Evolutionary conservation across 2,888 invertebrate species (phyloP), one percentile per base, ranked within the genome.

Genomic region (Brachylomia viminalis): DNA sequence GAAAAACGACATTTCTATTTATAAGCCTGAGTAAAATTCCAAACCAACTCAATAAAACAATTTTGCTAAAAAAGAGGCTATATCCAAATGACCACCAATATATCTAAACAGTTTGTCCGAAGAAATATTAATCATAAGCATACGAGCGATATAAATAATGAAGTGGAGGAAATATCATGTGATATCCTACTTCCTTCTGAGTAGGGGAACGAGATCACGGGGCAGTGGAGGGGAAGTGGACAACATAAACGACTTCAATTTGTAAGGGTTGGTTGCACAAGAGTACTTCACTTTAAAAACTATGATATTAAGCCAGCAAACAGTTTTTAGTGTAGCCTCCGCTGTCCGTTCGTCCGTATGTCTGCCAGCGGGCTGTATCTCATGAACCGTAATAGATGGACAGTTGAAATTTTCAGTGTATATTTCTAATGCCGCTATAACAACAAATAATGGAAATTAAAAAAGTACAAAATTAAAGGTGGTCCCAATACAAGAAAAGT

Each of bases 81-180:
- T 33, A 65, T 8, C 52, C 11, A 68, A 74, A 80, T 75, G 61
- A 42, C 72, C 70, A 67, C 27, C 6, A 64, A 61, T 74, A 79
- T 70, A 83, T 78, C 59, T 27, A 5, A 23, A 72, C 58, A 67
- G 65, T 65, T 66, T 30, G n/a, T 56, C 68, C 67, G n/a, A 76
- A 69, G 17, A 75, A 76, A 58, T 70, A 80, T 77, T 64, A 76
- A 77, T 73, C 83, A 77, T 74, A 70, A 70, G 15, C 66, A 49
- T 56, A 67, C 49, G 72, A 65, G 74, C 69, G 74, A 77, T 86
- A 84, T 64, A 87, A 82, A 77, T 84, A 69, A 87, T 86, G 82
- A 78, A 86, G 87, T 86, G 83, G 81, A 85, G 88, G 88, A 85
- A 87, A 89, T 84, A 83, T 81, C 83, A 82, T 82, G 80, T 67